Conservation (phyloP, 2,113 vertebrate genomes). For the Calidris pugnax region DNA sequence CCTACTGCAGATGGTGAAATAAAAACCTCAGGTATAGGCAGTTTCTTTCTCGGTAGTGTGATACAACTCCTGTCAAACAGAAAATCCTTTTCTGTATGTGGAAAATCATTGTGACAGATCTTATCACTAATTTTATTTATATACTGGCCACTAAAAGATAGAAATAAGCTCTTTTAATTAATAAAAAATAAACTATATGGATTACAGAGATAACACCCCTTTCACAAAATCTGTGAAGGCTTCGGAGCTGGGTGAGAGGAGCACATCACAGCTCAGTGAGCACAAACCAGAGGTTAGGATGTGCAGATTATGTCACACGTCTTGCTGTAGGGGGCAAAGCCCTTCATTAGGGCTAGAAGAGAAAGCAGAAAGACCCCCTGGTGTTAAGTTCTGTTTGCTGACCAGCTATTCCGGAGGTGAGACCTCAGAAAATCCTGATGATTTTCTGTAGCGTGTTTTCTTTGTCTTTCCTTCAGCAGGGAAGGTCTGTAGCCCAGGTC, state of each 20-base stretch:
- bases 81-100: not conserved
- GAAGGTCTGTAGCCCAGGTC: not conserved
- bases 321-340: constrained; percentile 1
- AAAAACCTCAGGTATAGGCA: not conserved
- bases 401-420: not conserved
- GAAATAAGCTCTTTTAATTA: not conserved
- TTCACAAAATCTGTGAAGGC: not conserved
- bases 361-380: not conserved
- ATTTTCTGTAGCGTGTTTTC: not conserved
- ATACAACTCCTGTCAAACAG: not conserved
- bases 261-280: not conserved
- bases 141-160: not conserved
- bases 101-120: not conserved
- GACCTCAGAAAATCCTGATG: not conserved
- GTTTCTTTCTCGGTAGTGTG: not conserved
- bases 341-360: not conserved
- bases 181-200: not conserved
- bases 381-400: not conserved
- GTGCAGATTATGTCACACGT: not conserved
- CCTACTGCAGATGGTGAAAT: not conserved
- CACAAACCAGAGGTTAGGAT: not conserved
- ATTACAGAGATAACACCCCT: not conserved
- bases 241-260: not conserved
- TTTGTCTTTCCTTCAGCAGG: not conserved
- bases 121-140: not conserved